These are phyloP conservation scores for Mimas tiliae DNA, from an alignment of 2,888 invertebrate genomes.

Conservation along the genomic window DNA sequence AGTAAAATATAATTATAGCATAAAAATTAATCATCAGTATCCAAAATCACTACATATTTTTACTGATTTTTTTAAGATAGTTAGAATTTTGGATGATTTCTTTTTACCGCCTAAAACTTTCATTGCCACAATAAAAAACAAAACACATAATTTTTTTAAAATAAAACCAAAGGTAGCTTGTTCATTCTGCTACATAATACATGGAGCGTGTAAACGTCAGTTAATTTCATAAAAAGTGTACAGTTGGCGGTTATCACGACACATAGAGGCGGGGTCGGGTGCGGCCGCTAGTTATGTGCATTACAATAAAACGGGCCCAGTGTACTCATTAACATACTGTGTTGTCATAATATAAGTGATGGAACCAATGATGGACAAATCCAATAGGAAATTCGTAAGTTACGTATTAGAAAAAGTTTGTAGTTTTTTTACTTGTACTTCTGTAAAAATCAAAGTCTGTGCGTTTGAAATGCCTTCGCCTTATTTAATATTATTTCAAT, in stretches of 20 bases:
- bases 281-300: conserved; percentile 43
- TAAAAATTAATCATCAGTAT: too few relatives aligned
- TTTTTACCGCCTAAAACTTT: neutral
- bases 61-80: too few relatives aligned
- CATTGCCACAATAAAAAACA: neutral
- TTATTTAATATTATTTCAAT: too few relatives aligned
- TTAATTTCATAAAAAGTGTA: conserved; percentile 40
- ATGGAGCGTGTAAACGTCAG: conserved; percentile 39
- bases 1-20: too few relatives aligned
- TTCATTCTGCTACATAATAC: conserved; percentile 25
- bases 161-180: neutral
- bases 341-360: conserved; percentile 17
- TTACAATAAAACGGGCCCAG: conserved; percentile 23
- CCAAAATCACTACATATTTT: too few relatives aligned
- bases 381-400: neutral
- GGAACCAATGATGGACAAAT: neutral
- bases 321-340: conserved; percentile 25
- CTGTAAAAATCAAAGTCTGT: too few relatives aligned
- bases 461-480: too few relatives aligned
- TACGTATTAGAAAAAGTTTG: neutral
- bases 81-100: too few relatives aligned
- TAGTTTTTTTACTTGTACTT: neutral
- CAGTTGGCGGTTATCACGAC: conserved; percentile 41
- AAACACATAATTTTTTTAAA: conserved; percentile 14
- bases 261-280: conserved; percentile 51